These are phyloP conservation scores for Pangasius mekongensis DNA, from an alignment of 2,797 vertebrate genomes.

Conservation along the genomic window DNA sequence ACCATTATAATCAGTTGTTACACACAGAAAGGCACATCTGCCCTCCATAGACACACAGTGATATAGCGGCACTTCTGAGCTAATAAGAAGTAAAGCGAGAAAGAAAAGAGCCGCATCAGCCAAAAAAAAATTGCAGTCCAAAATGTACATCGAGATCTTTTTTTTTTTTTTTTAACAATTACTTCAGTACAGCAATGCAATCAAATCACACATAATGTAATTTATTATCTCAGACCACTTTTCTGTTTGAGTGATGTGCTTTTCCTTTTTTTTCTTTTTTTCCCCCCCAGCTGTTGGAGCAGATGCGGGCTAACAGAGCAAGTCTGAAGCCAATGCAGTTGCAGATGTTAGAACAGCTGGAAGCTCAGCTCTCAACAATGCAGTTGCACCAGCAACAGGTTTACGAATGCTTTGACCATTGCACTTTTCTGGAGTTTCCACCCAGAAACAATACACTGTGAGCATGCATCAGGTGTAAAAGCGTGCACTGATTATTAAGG, in stretches of 20 bases:
- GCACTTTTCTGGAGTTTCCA: background rate
- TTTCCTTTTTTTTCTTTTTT: background rate
- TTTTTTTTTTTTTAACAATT: too few species aligned
- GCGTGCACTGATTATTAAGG: background rate
- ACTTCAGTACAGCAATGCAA: too few species aligned
- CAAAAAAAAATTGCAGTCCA: too few species aligned
- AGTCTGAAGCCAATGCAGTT: conserved; percentile 91
- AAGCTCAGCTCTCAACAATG: conserved; percentile 93
- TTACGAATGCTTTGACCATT: background rate
- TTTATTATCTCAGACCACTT: too few species aligned
- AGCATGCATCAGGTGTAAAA: background rate
- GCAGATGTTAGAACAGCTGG: conserved; percentile 95
- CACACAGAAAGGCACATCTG: too few species aligned
- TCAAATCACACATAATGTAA: too few species aligned
- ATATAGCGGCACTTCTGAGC: too few species aligned
- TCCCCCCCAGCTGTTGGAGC: conserved; percentile 85
- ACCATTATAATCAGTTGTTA: too few species aligned
- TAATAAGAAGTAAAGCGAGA: too few species aligned
- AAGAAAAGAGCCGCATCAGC: too few species aligned
- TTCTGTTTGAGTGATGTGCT: background rate
- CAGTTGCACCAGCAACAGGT: conserved; percentile 90
- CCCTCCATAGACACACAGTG: too few species aligned
- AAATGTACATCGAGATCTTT: too few species aligned
- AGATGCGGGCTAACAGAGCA: conserved; percentile 89
- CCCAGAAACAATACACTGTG: background rate